phyloP scores from a whole-genome alignment of 2,113 vertebrate genomes.

The Ictalurus punctatus region DNA sequence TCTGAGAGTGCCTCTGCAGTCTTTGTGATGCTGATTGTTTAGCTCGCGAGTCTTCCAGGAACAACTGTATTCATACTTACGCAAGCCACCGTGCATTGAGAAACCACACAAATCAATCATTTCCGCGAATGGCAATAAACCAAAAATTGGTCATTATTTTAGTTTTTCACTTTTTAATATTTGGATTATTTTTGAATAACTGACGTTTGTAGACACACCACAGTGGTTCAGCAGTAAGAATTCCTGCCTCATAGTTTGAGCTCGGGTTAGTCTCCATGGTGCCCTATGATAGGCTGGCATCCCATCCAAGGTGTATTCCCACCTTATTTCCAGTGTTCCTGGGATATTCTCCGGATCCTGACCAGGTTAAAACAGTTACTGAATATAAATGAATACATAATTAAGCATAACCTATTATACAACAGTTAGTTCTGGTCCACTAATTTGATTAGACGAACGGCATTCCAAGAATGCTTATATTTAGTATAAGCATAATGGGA shows the following conservation, averaged over 20 bases:
- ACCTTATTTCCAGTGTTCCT: not conserved
- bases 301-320: not conserved
- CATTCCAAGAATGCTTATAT: no score
- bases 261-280: not conserved
- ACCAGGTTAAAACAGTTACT: no score
- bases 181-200: no score
- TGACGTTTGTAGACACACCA: not conserved
- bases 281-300: not conserved
- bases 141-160: not conserved
- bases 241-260: not conserved
- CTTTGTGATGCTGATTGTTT: not conserved
- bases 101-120: not conserved
- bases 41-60: not conserved
- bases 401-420: no score
- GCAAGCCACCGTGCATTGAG: not conserved
- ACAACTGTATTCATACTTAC: not conserved
- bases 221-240: not conserved
- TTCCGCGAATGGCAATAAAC: not conserved
- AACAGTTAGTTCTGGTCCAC: no score
- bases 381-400: no score
- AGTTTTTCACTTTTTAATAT: no score
- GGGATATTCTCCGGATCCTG: no score
- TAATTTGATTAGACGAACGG: no score
- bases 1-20: no score
- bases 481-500: no score